Conservation (phyloP, 2,888 invertebrate species). For the Matsumyia berberina region DNA sequence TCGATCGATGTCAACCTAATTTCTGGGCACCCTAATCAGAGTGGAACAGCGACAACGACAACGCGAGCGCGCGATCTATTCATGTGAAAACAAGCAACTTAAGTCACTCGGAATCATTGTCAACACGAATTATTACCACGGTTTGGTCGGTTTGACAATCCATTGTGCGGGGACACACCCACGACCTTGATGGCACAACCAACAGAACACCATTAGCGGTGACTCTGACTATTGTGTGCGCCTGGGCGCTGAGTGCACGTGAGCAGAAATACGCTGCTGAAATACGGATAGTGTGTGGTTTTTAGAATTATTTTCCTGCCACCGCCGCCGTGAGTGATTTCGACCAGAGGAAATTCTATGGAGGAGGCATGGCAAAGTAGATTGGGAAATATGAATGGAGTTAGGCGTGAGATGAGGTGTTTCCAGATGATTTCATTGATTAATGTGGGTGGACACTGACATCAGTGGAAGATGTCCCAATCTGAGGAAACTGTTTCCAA, state of each 20-base stretch:
- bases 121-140: constrained; percentile 75
- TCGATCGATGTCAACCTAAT: constrained; percentile 76
- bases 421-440: background rate
- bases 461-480: too few species aligned
- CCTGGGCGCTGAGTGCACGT: constrained; percentile 38
- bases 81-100: constrained; percentile 76
- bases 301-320: constrained; percentile 28
- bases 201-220: constrained; percentile 40
- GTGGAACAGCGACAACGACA: constrained; percentile 61
- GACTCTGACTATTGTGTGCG: constrained; percentile 42
- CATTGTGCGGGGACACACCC: constrained; percentile 67
- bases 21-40: constrained; percentile 75
- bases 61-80: constrained; percentile 67
- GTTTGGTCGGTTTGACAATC: constrained; percentile 73
- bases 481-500: too few species aligned
- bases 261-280: constrained; percentile 4
- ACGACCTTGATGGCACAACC: constrained; percentile 50
- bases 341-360: background rate
- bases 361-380: background rate
- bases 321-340: background rate
- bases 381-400: background rate
- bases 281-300: constrained; percentile 3
- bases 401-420: background rate
- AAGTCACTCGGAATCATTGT: constrained; percentile 75
- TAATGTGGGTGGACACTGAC: too few species aligned